Percentiles rank a stretch among this genome's conserved stretches.
These are phyloP conservation scores for Drosophila rubida DNA, from an alignment of 2,888 invertebrate species.

Conservation along the genomic window DNA sequence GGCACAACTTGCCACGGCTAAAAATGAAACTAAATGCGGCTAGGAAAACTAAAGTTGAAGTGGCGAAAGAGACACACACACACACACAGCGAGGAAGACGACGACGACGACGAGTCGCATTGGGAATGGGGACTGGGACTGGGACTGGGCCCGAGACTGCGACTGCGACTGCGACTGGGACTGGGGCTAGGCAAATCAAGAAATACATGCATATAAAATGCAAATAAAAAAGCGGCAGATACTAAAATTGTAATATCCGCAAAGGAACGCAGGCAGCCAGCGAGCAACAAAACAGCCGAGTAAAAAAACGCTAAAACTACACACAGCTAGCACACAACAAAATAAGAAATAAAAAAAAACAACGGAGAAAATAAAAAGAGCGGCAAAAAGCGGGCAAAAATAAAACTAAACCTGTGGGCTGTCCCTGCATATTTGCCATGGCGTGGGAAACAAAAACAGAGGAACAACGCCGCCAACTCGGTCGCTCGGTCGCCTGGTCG, in stretches of 20 bases:
- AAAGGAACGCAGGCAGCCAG: constrained; percentile 59
- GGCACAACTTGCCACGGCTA: constrained; percentile 15
- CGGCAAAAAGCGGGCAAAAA: constrained; percentile 28
- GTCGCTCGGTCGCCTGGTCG: constrained; percentile 33
- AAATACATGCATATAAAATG: constrained; percentile 76
- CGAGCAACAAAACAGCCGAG: constrained; percentile 20
- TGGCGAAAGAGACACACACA: not conserved
- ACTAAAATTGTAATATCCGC: constrained; percentile 80
- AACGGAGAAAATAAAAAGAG: constrained; percentile 16
- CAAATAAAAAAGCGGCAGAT: constrained; percentile 76
- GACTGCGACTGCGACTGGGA: not conserved
- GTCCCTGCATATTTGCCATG: constrained; percentile 64
- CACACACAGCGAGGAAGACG: no score
- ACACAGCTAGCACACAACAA: constrained; percentile 13
- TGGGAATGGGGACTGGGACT: constrained; percentile 1
- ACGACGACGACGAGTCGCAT: not conserved
- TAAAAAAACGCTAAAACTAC: constrained; percentile 31
- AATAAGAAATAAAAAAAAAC: not conserved
- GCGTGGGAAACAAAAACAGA: constrained; percentile 73
- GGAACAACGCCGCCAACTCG: constrained; percentile 29
- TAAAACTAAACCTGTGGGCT: constrained; percentile 72
- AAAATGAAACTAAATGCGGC: constrained; percentile 58
- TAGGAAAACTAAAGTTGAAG: constrained; percentile 35
- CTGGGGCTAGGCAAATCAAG: constrained; percentile 42
- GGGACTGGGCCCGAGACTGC: constrained; percentile 30